Percentiles rank a stretch among this genome's conserved stretches.
Evolutionary conservation across 1,140 invertebrate species (phyloP).

Genomic region (Zaprionus camerounensis): DNA sequence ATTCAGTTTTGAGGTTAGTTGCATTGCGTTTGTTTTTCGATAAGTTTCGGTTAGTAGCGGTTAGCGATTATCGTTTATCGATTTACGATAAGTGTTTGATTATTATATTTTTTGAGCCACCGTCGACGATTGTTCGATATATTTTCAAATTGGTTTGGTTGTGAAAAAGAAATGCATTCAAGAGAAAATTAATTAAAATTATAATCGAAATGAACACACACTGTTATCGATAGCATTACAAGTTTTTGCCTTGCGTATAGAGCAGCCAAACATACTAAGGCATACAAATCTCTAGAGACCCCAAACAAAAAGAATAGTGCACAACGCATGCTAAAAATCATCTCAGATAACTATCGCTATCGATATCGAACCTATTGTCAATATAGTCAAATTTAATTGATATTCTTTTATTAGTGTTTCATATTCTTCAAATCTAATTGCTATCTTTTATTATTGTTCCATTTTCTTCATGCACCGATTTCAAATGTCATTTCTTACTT

Average conservation of each 20-base stretch:
- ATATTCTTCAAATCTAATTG: not conserved
- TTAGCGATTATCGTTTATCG: conserved; percentile 16
- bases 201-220: conserved; percentile 34
- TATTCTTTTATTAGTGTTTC: not conserved
- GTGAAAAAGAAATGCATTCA: conserved; percentile 50
- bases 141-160: conserved; percentile 27
- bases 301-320: not conserved
- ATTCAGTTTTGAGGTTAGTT: conserved; percentile 12
- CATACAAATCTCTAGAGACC: not conserved
- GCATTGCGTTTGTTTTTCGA: not conserved
- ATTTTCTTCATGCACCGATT: not conserved
- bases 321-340: not conserved
- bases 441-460: not conserved
- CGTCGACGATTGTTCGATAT: conserved; percentile 25
- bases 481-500: not conserved
- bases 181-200: conserved; percentile 50
- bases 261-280: conserved; percentile 8
- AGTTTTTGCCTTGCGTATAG: not conserved
- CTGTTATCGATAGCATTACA: conserved; percentile 13
- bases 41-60: conserved; percentile 29
- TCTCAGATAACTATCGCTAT: not conserved
- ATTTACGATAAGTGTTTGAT: conserved; percentile 15
- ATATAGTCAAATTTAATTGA: not conserved
- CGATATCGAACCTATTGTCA: not conserved
- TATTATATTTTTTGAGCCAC: not conserved